Evolutionary conservation across 2,113 vertebrate genomes (phyloP), one percentile per base, ranked within the genome.

Genomic region (Saccopteryx bilineata): DNA sequence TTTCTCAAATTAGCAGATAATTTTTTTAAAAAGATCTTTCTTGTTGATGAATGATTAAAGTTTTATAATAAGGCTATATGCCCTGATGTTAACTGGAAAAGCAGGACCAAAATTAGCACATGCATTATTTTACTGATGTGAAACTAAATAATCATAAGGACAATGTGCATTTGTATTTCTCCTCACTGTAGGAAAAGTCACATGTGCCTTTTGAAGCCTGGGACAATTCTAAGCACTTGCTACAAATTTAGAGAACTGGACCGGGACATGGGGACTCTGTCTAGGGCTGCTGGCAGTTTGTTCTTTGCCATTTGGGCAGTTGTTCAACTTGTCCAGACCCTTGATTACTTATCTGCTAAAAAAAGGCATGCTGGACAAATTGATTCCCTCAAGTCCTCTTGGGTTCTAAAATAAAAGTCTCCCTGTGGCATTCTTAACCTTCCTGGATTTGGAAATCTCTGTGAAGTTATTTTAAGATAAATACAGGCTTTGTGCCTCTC

Each of bases 391-490:
- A 56, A 79, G 69, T 79, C 56, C 54, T 63, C 87, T 58, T 63
- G 24, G 85, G 46, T 79, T 86, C 76, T 95, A 93, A 94, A 94
- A 89, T 95, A 96, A 95, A 63, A 78, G 52, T 66, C 56, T 95
- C 58, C 61, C 21, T 68, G 50, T 69, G 61, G 71, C 48, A 80
- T 65, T 95, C 66, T 96, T 92, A 90, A 76, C 65, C 78, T 92
- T 82, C 56, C 63, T 88, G 58, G 72, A 81, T 69, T 95, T 12
- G 2, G 68, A 84, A 69, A 92, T 94, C 89, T 94, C 72, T 95
- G 31, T 19, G 17, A 91, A 83, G 90, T 82, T 93, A 90, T 92
- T 96, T 95, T 95, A 78, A 90, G 80, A 66, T 58, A 74, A 80
- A 81, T 33, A 79, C 81, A 90, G 61, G 74, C 18, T 80, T 81